These are phyloP conservation scores for Sebastes iracundus DNA, from an alignment of 2,797 vertebrate species.

Conservation along the genomic window DNA sequence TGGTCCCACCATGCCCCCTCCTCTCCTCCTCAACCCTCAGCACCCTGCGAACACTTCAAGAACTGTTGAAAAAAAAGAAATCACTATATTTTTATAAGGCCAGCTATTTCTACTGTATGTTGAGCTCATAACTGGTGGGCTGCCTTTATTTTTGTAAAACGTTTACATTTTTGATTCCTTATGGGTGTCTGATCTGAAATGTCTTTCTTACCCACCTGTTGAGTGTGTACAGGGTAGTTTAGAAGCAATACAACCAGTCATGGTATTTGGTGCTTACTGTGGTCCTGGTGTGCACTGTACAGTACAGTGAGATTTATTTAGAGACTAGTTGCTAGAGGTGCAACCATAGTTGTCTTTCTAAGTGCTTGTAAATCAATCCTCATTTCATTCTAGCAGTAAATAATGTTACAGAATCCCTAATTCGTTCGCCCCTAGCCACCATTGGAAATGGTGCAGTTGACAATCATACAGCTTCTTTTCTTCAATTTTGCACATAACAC, in stretches of 20 bases:
- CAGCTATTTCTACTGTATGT: conserved; percentile 86
- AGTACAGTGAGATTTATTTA: conserved; percentile 55
- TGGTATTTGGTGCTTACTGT: conserved; percentile 72
- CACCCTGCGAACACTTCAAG: conserved; percentile 65
- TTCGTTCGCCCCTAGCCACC: conserved; percentile 18
- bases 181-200: conserved; percentile 69
- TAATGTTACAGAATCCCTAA: conserved; percentile 29
- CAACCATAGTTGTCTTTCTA: conserved; percentile 52
- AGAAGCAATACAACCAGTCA: conserved; percentile 58
- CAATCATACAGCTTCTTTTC: conserved; percentile 34
- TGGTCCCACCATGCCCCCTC: conserved; percentile 38
- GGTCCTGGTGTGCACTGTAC: conserved; percentile 66
- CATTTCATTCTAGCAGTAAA: conserved; percentile 38
- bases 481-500: conserved; percentile 79
- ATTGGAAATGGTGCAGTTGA: conserved; percentile 31
- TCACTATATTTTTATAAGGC: conserved; percentile 86
- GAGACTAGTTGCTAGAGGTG: conserved; percentile 45
- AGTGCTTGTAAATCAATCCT: conserved; percentile 43
- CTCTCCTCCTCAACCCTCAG: conserved; percentile 52
- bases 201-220: conserved; percentile 63
- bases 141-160: conserved; percentile 78
- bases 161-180: conserved; percentile 79
- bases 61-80: conserved; percentile 78
- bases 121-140: conserved; percentile 75
- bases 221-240: conserved; percentile 54